Evolutionary conservation across 1,140 invertebrate genomes (phyloP).

Genomic region (Druon quercuslanigerum): DNA sequence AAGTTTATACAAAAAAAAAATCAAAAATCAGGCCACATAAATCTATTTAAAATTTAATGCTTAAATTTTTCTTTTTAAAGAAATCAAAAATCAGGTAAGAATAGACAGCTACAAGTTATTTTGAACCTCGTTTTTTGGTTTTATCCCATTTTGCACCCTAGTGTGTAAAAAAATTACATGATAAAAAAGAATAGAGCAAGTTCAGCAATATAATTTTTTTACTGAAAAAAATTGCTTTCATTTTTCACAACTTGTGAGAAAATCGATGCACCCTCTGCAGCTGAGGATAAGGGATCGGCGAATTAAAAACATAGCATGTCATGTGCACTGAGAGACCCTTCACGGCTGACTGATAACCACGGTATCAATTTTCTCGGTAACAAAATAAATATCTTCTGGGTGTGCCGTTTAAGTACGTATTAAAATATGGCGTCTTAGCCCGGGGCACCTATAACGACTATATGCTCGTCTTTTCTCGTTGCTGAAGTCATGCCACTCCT

Average conservation of each 20-base stretch:
- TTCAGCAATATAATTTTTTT: too few relatives aligned
- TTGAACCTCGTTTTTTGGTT: too few relatives aligned
- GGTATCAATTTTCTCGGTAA: slow-evolving; percentile 67
- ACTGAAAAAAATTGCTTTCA: too few relatives aligned
- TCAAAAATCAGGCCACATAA: too few relatives aligned
- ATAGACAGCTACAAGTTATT: too few relatives aligned
- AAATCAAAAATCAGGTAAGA: too few relatives aligned
- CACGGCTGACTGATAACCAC: slow-evolving; percentile 58
- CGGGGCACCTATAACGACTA: slow-evolving; percentile 42
- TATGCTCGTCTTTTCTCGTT: slow-evolving; percentile 32
- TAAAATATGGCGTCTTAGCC: slow-evolving; percentile 64
- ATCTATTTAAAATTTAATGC: too few relatives aligned
- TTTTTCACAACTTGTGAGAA: neutral
- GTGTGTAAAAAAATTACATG: too few relatives aligned
- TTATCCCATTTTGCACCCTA: too few relatives aligned
- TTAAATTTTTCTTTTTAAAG: too few relatives aligned
- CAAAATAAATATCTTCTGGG: slow-evolving; percentile 64
- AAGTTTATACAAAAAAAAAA: too few relatives aligned
- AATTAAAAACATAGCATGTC: slow-evolving; percentile 26
- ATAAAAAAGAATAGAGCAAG: too few relatives aligned
- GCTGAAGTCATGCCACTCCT: slow-evolving; percentile 28
- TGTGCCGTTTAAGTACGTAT: slow-evolving; percentile 62
- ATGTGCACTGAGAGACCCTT: slow-evolving; percentile 14
- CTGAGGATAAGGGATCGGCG: neutral
- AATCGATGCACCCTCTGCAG: neutral